phyloP scores from a whole-genome alignment of 2,113 vertebrate genomes.

The Odontesthes bonariensis region DNA sequence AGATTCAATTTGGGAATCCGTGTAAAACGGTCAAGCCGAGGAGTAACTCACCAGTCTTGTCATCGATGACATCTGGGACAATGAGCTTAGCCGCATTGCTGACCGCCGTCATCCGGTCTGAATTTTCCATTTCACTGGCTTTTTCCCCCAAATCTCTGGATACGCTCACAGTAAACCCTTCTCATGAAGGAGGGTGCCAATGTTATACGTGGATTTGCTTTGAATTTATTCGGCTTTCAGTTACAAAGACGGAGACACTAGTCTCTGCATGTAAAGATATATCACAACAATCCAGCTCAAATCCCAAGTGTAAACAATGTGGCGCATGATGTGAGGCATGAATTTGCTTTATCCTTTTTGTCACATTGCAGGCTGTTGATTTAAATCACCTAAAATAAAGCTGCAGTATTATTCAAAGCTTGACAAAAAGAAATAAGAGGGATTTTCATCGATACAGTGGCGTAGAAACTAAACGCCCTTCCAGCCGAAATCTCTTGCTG shows the following conservation, averaged over 20 bases:
- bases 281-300: background rate
- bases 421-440: background rate
- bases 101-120: background rate
- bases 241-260: background rate
- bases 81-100: background rate
- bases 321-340: background rate
- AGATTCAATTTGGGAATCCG: background rate
- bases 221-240: background rate
- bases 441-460: no score
- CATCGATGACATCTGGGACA: background rate
- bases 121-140: background rate
- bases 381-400: background rate
- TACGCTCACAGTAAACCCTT: background rate
- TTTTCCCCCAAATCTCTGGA: background rate
- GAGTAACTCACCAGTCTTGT: background rate
- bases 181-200: conserved; percentile 1
- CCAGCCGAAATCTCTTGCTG: background rate
- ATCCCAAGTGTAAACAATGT: background rate
- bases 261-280: background rate
- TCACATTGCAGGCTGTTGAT: background rate
- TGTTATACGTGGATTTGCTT: background rate
- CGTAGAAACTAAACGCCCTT: background rate
- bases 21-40: no score
- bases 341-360: background rate
- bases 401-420: background rate